Conservation (phyloP, 2,113 vertebrate species). For the Ceratotherium simum region DNA sequence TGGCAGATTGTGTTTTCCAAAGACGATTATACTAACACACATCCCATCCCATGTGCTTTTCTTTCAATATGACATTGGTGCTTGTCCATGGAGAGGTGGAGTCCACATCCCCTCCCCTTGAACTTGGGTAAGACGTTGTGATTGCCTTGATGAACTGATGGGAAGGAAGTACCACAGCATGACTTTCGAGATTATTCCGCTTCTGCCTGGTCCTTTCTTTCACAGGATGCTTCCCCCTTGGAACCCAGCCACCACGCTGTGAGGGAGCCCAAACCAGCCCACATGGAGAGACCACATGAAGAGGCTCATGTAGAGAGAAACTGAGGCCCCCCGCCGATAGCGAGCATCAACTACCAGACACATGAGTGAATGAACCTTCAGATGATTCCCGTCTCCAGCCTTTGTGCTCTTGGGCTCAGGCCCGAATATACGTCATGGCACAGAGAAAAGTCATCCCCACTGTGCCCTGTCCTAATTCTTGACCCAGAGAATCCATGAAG, state of each 20-base stretch:
- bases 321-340: background rate
- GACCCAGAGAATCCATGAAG: conserved; percentile 38
- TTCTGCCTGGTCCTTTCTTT: background rate
- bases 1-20: conserved; percentile 18
- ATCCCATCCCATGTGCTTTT: background rate
- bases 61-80: background rate
- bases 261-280: conserved; percentile 43
- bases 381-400: background rate
- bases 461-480: conserved; percentile 65
- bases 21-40: background rate
- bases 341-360: background rate
- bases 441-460: conserved; percentile 26
- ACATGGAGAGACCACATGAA: background rate
- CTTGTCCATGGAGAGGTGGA: background rate
- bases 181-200: conserved; percentile 4
- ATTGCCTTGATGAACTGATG: background rate
- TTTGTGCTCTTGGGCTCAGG: background rate
- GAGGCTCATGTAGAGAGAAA: conserved; percentile 33
- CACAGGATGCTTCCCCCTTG: conserved; percentile 24
- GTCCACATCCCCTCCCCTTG: background rate
- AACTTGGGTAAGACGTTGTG: background rate
- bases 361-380: rapidly evolving
- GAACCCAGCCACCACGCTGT: background rate
- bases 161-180: background rate
- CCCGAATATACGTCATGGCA: background rate